A percentile compares a stretch with the other conserved stretches of the same genome.
phyloP scores from a whole-genome alignment of 2,797 vertebrate genomes.

The Anguilla megastoma region DNA sequence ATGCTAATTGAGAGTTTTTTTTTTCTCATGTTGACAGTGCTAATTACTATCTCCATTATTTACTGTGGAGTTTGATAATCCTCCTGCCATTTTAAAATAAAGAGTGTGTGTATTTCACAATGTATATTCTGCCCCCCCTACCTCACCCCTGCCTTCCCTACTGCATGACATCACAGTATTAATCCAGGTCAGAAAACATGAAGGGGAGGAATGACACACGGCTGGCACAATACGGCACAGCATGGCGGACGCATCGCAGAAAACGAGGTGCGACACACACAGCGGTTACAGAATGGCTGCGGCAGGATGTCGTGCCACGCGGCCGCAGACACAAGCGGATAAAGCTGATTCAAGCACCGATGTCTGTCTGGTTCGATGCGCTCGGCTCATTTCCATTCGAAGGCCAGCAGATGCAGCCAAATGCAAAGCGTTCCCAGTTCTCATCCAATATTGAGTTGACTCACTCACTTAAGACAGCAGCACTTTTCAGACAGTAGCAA shows the following conservation, averaged over 20 bases:
- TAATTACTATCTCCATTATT: slow-evolving; percentile 26
- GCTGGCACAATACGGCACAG: slow-evolving; percentile 5
- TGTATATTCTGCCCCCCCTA: not conserved
- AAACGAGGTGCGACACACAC: not conserved
- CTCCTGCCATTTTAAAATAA: not conserved
- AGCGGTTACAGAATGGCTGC: not conserved
- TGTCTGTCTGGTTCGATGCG: slow-evolving; percentile 9
- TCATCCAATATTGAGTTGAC: not conserved
- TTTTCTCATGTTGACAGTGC: slow-evolving; percentile 9
- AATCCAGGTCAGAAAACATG: not conserved
- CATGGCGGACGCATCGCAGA: not conserved
- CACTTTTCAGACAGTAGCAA: not conserved
- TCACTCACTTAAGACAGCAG: not conserved
- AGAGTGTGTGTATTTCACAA: not conserved
- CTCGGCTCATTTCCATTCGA: not conserved
- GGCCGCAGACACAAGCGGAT: not conserved
- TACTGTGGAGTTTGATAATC: not conserved
- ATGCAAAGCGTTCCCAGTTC: not conserved
- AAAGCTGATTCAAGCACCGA: not conserved
- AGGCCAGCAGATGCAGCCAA: slow-evolving; percentile 5
- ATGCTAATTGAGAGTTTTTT: not conserved
- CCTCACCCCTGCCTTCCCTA: not conserved
- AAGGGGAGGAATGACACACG: not conserved
- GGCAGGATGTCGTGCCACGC: not conserved
- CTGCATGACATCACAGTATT: slow-evolving; percentile 3